Base-by-base conservation (phyloP, 2,113 vertebrate genomes). In the Tapirus terrestris region DNA sequence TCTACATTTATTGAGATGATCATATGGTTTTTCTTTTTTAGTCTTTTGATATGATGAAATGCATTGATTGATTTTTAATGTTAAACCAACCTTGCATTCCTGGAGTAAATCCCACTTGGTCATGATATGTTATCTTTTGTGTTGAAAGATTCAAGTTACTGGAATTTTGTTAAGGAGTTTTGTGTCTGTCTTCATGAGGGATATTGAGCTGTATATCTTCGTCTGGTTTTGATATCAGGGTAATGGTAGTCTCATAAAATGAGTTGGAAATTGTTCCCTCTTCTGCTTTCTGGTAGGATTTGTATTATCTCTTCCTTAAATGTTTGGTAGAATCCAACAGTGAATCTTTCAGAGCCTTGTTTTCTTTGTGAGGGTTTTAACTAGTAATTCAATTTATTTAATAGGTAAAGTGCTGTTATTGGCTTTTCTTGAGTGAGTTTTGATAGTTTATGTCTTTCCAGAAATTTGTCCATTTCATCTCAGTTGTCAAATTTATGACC, bases 391-490 rank as follows among this genome's bases (percentile, higher is more conserved):
- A 89, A 0, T 76, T 70, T 77, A 80, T 70, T 77, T 84, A 76
- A 21, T 39, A 90, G 39, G 21, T 67, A 18, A 29, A 33, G 39
- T 91, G 73, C 27, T 80, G 5, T 39, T 91, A 12, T n/a, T 86
- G 81, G 16, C 58, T 75, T 94, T 60, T 88, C 65, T 91, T 65
- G 33, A 85, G 18, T 81, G 92, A 86, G 48, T 91, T 91, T 94
- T 65, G 23, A 16, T 82, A 87, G 12, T 79, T 63, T 77, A 31
- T 79, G 56, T 79, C 70, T 84, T 96, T 94, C 45, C 51, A 72
- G 65, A 70, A 91, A 58, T 80, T 61, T 90, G 29, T 77, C 20
- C 12, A n/a, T 75, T 81, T 92, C 11, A 60, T 80, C 20, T 73
- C 80, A 82, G 17, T 76, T 68, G 60, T 67, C 51, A 68, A 63